Evolutionary conservation across 2,797 vertebrate genomes (phyloP).

Genomic region (Danio choprae): DNA sequence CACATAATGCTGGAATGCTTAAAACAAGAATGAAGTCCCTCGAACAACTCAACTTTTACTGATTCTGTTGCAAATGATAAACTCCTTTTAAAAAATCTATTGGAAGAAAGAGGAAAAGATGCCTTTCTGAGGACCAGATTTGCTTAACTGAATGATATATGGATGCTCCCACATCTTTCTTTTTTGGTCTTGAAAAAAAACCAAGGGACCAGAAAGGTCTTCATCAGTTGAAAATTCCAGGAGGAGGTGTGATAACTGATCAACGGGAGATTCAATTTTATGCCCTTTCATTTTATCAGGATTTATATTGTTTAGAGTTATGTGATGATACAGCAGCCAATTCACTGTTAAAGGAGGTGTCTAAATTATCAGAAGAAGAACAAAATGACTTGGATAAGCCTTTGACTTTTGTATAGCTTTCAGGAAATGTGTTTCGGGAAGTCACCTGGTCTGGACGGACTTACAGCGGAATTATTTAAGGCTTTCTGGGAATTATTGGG

Average conservation of each 20-base stretch:
- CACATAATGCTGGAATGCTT: background rate
- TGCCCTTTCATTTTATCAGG: no score
- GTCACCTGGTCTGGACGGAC: no score
- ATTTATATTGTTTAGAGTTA: background rate
- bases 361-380: background rate
- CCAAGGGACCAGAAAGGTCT: background rate
- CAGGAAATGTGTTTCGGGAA: background rate
- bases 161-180: background rate
- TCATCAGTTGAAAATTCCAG: background rate
- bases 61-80: no score
- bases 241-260: background rate
- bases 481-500: background rate
- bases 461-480: background rate
- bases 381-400: background rate
- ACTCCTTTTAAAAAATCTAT: no score
- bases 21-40: background rate
- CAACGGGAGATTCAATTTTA: no score
- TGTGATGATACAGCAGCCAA: background rate
- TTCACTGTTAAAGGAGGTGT: background rate
- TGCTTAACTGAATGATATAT: background rate
- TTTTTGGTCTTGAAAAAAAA: background rate
- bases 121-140: background rate
- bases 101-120: no score
- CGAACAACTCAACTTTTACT: no score
- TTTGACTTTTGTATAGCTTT: background rate